phyloP scores from a whole-genome alignment of 2,113 vertebrate species.

The Prolemur simus region DNA sequence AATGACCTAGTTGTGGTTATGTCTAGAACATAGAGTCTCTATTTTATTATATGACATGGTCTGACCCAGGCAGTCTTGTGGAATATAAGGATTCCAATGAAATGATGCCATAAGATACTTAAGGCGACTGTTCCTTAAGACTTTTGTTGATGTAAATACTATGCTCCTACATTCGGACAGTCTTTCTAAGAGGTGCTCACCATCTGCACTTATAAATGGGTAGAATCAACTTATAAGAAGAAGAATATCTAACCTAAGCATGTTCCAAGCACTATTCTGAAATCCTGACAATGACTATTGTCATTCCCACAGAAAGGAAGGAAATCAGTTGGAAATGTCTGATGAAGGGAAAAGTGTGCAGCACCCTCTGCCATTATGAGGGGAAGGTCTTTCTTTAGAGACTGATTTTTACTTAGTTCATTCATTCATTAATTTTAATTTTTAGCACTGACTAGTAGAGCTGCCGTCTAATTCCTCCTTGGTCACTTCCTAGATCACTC shows the following conservation, averaged over 20 bases:
- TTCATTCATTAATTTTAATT: neutral
- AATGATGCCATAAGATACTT: neutral
- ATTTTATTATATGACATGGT: neutral
- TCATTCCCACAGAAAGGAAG: neutral
- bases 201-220: neutral
- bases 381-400: neutral
- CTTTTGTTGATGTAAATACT: neutral
- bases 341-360: neutral
- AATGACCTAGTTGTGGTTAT: neutral
- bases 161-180: neutral
- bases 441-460: neutral
- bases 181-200: neutral
- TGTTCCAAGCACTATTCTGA: neutral
- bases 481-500: neutral
- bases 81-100: neutral
- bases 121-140: neutral
- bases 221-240: neutral
- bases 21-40: neutral
- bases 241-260: neutral
- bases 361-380: neutral
- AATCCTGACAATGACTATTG: neutral
- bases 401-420: neutral
- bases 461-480: neutral
- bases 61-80: neutral
- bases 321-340: neutral